Evolutionary conservation across 2,888 invertebrate genomes (phyloP).

Genomic region (Caenorhabditis sp.): DNA sequence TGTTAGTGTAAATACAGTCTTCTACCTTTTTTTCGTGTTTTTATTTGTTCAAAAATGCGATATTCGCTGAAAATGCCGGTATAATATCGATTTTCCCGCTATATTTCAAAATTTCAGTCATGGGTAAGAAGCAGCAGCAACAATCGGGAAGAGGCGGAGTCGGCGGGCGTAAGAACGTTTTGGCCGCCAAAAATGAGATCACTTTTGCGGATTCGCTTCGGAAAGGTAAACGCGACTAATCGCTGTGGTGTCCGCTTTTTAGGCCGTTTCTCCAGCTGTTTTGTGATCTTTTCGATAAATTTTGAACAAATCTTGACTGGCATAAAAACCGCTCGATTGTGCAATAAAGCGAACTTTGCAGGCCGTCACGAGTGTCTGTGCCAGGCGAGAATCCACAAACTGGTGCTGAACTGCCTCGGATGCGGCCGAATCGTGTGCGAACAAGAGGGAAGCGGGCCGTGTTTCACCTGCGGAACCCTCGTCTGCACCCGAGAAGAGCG

Average conservation of each 20-base stretch:
- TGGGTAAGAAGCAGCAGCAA: constrained; percentile 56
- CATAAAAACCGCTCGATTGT: no score
- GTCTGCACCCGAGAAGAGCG: constrained; percentile 82
- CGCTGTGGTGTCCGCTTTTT: no score
- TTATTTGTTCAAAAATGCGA: not conserved
- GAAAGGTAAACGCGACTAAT: constrained; percentile 45
- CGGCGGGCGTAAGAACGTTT: constrained; percentile 33
- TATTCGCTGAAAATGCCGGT: no score
- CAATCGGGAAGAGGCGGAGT: constrained; percentile 36
- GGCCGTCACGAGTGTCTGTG: constrained; percentile 91
- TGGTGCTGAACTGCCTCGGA: constrained; percentile 92
- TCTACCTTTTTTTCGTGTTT: not conserved
- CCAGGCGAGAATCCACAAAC: constrained; percentile 90
- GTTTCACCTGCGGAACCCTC: constrained; percentile 90
- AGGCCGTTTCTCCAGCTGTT: no score
- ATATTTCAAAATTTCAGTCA: no score
- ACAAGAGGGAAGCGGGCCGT: constrained; percentile 93
- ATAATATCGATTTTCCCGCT: no score
- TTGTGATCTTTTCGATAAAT: no score
- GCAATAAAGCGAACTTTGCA: no score
- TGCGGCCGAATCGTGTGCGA: constrained; percentile 96
- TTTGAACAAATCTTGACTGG: no score
- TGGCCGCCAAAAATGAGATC: constrained; percentile 58
- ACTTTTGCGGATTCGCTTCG: constrained; percentile 46
- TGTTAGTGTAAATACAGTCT: not conserved